Base-by-base conservation (phyloP, 2,888 invertebrate genomes). In the Dasysyrphus albostriatus region DNA sequence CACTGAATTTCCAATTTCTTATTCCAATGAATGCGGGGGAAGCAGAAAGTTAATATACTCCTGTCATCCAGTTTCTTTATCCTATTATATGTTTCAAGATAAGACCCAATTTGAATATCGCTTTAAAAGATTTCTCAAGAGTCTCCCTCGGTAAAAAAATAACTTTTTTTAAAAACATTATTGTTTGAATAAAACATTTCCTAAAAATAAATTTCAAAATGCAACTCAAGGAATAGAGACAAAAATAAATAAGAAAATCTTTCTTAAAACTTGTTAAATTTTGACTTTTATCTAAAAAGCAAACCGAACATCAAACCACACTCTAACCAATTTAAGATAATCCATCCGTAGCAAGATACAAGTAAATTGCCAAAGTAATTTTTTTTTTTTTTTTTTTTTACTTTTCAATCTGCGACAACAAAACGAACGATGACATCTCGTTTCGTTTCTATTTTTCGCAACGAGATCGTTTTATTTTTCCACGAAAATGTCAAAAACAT, bases 331-430 rank as follows among this genome's bases (percentile, higher is more conserved):
- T 83, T 83, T 69, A 70, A 74, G 79, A 83, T 83, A 74, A 79
- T 79, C 83, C 74, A 24, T 65, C 51, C 39, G 19, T n/a, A 67
- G 32, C 47, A 12, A 59, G 74, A 73, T 77, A 70, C 72, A 34
- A 78, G 51, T 61, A 74, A 56, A 82, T 82, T 70, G 56, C 42
- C 58, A 82, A 73, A 75, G 69, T 59, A 69, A 19, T 58, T 61
- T 42, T 59, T 19, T 39, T 39, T 59, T 12, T 58, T 61, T 42
- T 59, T 19, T 39, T 39, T 59, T 12, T 61, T 14, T 59, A 72
- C 74, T 78, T 87, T 82, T 87, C 85, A 85, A 85, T 85, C 78
- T 82, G 51, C 51, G 39, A 69, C 69, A 39, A 69, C 47, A 58
- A 34, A 39, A 61, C 24, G 24, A 32, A 32, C 63, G 82, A 78